Base-by-base conservation (phyloP, 2,113 vertebrate genomes). In the Euleptes europaea region DNA sequence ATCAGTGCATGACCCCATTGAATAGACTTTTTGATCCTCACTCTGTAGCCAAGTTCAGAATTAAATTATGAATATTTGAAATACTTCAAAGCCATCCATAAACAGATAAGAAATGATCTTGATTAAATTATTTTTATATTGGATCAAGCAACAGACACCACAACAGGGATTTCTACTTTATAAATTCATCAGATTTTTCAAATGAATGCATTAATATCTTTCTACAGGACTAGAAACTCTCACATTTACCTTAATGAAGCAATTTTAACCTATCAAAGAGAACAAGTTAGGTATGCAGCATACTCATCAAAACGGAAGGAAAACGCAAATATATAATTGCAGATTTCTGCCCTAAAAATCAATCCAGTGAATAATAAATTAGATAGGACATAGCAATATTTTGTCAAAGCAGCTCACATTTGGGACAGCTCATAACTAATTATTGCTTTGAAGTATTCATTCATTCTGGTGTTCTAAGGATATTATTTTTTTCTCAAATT, bases 241-340 rank as follows among this genome's bases (percentile, higher is more conserved):
- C 5, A 71, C 85, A 88, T 77, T 60, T 94, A 91, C 35, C 86
- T 84, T 23, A 47, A 63, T 72, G 38, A 71, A 80, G 84, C 11
- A 76, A 70, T 84, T 87, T 91, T 88, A 84, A 86, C 35, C 75
- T 5, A 85, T 26, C 40, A 83, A 26, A 71, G 85, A 89, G 85
- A 89, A 70, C 40, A 88, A 60, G 8, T n/a, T 75, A 35, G 38
- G n/a, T 51, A 83, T 44, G 21, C 33, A 85, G 33, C 71, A 80
- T 42, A 70, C 66, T 47, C 0, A 86, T 86, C 42, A 80, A 23
- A 84, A 87, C 54, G 79, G 76, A 83, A 33, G 21, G 44, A 80
- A 85, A 87, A 81, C 47, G 35, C 23, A 67, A 72, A 84, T 57
- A 74, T 33, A 83, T 57, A 82, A 80, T 63, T 73, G 28, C 28